Evolutionary conservation across 1,140 invertebrate species (phyloP).

Genomic region (Pseudobourletiella spinata): DNA sequence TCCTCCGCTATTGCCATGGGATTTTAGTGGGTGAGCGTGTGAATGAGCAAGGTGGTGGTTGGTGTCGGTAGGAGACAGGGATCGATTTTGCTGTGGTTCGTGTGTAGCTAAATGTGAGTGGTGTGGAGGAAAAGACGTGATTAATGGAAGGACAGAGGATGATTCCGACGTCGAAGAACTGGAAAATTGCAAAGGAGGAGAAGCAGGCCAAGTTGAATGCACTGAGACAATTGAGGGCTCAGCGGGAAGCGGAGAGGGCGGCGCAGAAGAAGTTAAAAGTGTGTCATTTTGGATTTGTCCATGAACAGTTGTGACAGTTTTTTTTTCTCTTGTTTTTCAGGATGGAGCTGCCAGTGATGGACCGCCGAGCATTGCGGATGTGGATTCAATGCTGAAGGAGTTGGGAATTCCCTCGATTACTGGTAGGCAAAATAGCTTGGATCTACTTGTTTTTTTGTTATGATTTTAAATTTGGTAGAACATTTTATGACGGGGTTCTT

Average conservation of each 20-base stretch:
- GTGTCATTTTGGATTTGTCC: background rate
- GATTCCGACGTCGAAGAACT: constrained; percentile 22
- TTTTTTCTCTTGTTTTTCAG: constrained; percentile 6
- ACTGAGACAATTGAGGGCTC: constrained; percentile 23
- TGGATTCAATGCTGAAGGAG: constrained; percentile 15
- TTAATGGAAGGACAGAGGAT: no score
- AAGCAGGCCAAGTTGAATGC: constrained; percentile 33
- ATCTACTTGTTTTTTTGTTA: constrained; percentile 16
- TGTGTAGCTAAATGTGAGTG: no score
- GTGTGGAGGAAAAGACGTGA: no score
- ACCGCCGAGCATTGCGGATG: constrained; percentile 12
- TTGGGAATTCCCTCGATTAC: constrained; percentile 74
- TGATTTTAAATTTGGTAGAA: constrained; percentile 5
- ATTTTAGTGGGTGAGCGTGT: no score
- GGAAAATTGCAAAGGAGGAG: constrained; percentile 34
- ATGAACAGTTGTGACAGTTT: background rate
- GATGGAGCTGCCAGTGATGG: constrained; percentile 17
- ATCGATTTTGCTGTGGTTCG: no score
- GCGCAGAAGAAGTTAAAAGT: background rate
- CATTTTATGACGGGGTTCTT: constrained; percentile 53
- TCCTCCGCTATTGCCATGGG: no score
- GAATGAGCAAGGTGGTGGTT: no score
- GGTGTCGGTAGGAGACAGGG: no score
- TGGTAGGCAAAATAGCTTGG: constrained; percentile 40
- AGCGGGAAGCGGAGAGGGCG: constrained; percentile 15